Base-by-base conservation (phyloP, 2,888 invertebrate species). In the Furcula furcula region DNA sequence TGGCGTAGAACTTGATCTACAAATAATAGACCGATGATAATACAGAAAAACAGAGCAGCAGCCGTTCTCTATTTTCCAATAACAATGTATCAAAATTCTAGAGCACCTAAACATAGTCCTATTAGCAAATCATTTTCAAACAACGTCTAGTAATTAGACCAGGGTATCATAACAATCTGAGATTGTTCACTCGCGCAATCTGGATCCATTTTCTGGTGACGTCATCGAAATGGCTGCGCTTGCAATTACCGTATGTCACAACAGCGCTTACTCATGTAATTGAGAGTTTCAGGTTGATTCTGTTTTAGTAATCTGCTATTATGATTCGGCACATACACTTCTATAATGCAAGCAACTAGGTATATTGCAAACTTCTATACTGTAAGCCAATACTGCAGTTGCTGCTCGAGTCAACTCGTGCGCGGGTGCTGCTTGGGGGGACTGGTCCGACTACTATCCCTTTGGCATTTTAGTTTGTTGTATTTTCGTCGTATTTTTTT, bases 231-330 rank as follows among this genome's bases (percentile, higher is more conserved):
- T 22, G 11, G 29, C 40, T 38, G 42, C 46, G 54, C 50, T 36
- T 44, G 45, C 45, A 41, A 41, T 49, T 46, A 39, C 38, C 39
- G 38, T 46, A 47, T 56, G 57, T 46, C 56, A 54, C 55, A 56
- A 54, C 48, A 28, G 21, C 38, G 50, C 55, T 59, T 39, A 59
- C 31, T 59, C 58, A 56, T 47, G 40, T 58, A 56, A 58, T 56
- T 54, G 56, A 20, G 32, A 22, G n/a, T 51, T 50, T 54, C 46
- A 45, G 51, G 36, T 40, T 46, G 39, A 30, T 37, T 39, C 51
- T 42, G 42, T 42, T 51, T 50, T 49, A 45, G 50, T 49, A 45
- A 44, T 49, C 31, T 37, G 13, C 1, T 14, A 13, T n/a, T 10
- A 10, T 21, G 10, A 20, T n/a, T 21, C 4, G 2, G 21, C 10